Percentiles rank a stretch among this genome's conserved stretches.
Evolutionary conservation across 2,113 vertebrate species (phyloP).

Genomic region (Indicator indicator): DNA sequence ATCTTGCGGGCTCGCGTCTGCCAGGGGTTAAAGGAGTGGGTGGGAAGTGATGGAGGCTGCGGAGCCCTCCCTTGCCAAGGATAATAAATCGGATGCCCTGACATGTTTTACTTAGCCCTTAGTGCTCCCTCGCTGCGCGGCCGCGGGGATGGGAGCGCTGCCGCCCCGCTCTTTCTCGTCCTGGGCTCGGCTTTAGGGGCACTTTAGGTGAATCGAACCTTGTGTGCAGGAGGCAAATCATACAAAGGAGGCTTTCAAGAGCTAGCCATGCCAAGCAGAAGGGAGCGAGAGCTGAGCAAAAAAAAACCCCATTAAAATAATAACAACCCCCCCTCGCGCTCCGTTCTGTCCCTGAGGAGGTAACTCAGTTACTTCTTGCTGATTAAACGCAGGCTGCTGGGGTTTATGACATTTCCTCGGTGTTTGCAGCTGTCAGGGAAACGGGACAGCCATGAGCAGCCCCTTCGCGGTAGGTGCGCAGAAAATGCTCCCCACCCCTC

Average conservation of each 20-base stretch:
- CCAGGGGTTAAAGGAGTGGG: slow-evolving; percentile 43
- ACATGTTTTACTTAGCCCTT: slow-evolving; percentile 47
- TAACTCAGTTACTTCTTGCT: not conserved
- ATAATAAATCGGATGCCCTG: slow-evolving; percentile 67
- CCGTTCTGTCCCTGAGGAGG: not conserved
- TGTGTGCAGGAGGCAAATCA: slow-evolving; percentile 35
- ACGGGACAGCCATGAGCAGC: not conserved
- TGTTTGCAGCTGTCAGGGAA: slow-evolving; percentile 12
- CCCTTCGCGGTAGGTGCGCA: not conserved
- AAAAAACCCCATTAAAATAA: not conserved
- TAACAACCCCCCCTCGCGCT: not conserved
- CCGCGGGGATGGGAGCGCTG: not conserved
- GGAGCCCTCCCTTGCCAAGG: slow-evolving; percentile 53
- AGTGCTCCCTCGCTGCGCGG: slow-evolving; percentile 30
- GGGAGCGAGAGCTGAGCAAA: not conserved
- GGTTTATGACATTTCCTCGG: not conserved
- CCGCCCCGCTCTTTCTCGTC: not conserved
- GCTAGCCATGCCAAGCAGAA: not conserved
- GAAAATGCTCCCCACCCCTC: not conserved
- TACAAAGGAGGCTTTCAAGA: slow-evolving; percentile 76
- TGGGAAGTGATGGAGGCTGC: slow-evolving; percentile 46
- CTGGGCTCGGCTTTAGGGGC: slow-evolving; percentile 40
- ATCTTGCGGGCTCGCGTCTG: not conserved
- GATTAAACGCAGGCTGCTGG: not conserved
- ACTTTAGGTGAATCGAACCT: slow-evolving; percentile 76